These are phyloP conservation scores for Ptyas mucosa DNA, from an alignment of 2,113 vertebrate genomes.

Conservation along the genomic window DNA sequence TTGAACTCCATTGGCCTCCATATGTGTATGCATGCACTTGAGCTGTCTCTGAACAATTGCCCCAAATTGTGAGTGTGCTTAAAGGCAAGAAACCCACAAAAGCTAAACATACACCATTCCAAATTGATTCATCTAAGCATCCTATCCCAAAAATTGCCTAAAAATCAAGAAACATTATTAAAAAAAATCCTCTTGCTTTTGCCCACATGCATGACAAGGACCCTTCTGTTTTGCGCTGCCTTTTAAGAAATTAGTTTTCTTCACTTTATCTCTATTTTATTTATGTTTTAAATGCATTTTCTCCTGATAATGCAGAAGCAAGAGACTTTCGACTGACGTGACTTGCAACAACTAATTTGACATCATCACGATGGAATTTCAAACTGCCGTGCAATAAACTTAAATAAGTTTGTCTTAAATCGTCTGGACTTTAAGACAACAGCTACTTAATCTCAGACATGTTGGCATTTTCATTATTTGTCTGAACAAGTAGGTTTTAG, in stretches of 20 bases:
- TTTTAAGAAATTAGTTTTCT: neutral
- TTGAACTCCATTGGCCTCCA: neutral
- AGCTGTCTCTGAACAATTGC: neutral
- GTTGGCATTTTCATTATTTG: neutral
- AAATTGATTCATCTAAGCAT: neutral
- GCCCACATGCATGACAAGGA: neutral
- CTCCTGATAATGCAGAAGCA: constrained; percentile 41
- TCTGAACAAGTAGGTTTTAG: neutral
- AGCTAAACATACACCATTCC: neutral
- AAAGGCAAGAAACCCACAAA: neutral
- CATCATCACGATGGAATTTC: neutral
- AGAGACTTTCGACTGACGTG: constrained; percentile 23
- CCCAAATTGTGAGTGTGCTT: neutral
- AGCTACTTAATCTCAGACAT: neutral
- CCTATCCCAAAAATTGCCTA: neutral
- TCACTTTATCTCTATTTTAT: neutral
- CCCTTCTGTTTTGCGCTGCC: neutral
- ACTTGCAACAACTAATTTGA: neutral
- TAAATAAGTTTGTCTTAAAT: neutral
- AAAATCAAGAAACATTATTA: neutral
- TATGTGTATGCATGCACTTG: neutral
- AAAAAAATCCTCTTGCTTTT: neutral
- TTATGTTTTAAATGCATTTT: constrained; percentile 29
- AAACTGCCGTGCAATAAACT: constrained; percentile 10
- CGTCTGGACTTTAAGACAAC: constrained; percentile 26